Evolutionary conservation across 2,113 vertebrate genomes (phyloP).

Genomic region (Microcebus griseorufus): DNA sequence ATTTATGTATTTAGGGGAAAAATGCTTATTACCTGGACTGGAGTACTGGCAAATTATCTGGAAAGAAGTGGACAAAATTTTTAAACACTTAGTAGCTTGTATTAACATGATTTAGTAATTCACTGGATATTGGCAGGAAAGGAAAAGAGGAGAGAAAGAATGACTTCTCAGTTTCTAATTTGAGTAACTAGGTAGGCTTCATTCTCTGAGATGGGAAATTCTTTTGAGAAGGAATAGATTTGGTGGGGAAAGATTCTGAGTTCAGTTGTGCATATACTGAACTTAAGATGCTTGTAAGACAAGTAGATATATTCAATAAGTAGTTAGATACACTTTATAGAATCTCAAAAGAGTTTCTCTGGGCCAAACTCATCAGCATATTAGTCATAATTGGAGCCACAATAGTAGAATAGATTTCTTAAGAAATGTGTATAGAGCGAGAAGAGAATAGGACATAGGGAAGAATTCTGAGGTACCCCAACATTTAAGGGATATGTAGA

Average conservation of each 20-base stretch:
- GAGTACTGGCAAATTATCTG: neutral
- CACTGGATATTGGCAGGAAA: neutral
- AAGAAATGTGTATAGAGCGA: neutral
- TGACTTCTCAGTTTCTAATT: neutral
- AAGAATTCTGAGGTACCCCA: neutral
- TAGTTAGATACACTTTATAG: neutral
- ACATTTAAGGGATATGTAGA: neutral
- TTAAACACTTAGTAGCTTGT: neutral
- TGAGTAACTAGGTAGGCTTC: neutral
- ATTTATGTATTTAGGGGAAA: neutral
- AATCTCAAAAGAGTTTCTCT: neutral
- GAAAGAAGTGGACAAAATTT: neutral
- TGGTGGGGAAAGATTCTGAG: neutral
- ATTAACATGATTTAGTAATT: constrained; percentile 22
- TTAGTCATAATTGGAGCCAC: neutral
- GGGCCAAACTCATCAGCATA: neutral
- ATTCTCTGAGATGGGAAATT: neutral
- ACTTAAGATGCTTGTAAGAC: neutral
- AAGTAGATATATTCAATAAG: neutral
- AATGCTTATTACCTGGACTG: neutral
- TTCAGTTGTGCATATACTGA: neutral
- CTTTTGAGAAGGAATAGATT: neutral
- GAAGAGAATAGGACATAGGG: neutral
- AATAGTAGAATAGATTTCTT: neutral
- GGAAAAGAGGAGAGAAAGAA: neutral